Evolutionary conservation across 2,888 invertebrate species (phyloP), one percentile per base, ranked within the genome.

Genomic region (Sinodicranocentrus sp.): DNA sequence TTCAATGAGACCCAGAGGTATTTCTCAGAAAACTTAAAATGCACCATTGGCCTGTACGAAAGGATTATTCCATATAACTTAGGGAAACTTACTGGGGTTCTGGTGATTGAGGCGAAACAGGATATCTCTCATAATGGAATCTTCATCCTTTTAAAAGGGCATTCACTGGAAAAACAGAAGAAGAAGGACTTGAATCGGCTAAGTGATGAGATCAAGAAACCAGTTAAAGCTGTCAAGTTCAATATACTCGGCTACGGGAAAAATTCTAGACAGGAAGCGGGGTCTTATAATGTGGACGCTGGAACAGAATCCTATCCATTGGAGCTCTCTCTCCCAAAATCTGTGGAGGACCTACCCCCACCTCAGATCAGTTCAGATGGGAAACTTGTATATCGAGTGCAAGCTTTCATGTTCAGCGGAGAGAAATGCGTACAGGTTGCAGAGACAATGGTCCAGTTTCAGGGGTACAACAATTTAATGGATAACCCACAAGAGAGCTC

Each of bases 341-440:
- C 63, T 6, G 33, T 43, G 5, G 75, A 52, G 13, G 65, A 65
- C 6, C 8, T 76, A 25, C 75, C 75, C 8, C 65, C 68, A 1
- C 77, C 77, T 5, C 2, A 65, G 23, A 43, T 77, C 5, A 68
- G 17, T 0, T 1, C 17, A 13, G 59, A 67, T 21, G 77, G 77
- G 23, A 77, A 44, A 68, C 59, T 77, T n/a, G 13, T 77, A 10
- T 77, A 57, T 26, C 33, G 54, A 10, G 17, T 77, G 67, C 67
- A 77, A n/a, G 68, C 25, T 0, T 77, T 23, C 26, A 26, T 77
- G 17, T 39, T 52, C 13, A 77, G 54, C 0, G 28, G 8, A 6
- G 59, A 68, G 2, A 77, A 54, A 26, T 52, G 52, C 28, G 39
- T 77, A 13, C 17, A 23, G 6, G 44, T 77, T 17, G 67, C 25